Evolutionary conservation across 30 jellyfish, hydroid and myxozoan genomes (phyloP).

Genomic region (Aurelia aurita complex sp. Pacific): DNA sequence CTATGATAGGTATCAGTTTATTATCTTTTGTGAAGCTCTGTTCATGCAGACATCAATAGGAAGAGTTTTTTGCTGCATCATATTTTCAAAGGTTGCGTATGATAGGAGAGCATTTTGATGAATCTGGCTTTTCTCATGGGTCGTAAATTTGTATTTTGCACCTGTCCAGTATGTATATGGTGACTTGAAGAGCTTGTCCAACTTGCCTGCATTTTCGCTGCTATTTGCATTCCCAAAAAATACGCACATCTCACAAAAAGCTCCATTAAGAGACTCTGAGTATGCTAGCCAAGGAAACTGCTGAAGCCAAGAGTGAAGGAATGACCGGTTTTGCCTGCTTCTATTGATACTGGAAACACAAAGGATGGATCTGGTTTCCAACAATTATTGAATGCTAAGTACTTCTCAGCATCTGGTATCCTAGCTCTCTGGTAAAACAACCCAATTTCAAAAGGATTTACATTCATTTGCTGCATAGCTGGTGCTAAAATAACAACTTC

Average conservation of each 20-base stretch:
- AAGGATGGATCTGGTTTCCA: slow-evolving; percentile 56
- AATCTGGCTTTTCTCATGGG: slow-evolving; percentile 19
- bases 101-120: neutral
- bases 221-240: slow-evolving; percentile 25
- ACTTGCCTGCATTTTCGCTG: slow-evolving; percentile 30
- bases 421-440: slow-evolving; percentile 4
- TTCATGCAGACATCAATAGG: neutral
- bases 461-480: slow-evolving; percentile 36
- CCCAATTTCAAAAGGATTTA: slow-evolving; percentile 46
- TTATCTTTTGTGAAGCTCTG: neutral
- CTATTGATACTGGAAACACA: slow-evolving; percentile 11
- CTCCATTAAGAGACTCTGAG: slow-evolving; percentile 40
- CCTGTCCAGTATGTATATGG: slow-evolving; percentile 31
- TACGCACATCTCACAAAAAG: slow-evolving; percentile 32
- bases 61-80: neutral
- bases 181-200: neutral
- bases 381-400: neutral
- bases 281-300: slow-evolving; percentile 39
- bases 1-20: slow-evolving; percentile 13
- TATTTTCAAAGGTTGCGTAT: neutral
- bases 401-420: slow-evolving; percentile 43
- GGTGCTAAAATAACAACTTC: slow-evolving; percentile 29
- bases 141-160: neutral
- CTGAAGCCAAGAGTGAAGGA: slow-evolving; percentile 14
- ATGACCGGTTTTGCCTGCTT: slow-evolving; percentile 19